A percentile compares a stretch with the other conserved stretches of the same genome.
Conservation (phyloP, 35 echinoderm and acorn worm genomes). For the Holothuria glaberrima region DNA sequence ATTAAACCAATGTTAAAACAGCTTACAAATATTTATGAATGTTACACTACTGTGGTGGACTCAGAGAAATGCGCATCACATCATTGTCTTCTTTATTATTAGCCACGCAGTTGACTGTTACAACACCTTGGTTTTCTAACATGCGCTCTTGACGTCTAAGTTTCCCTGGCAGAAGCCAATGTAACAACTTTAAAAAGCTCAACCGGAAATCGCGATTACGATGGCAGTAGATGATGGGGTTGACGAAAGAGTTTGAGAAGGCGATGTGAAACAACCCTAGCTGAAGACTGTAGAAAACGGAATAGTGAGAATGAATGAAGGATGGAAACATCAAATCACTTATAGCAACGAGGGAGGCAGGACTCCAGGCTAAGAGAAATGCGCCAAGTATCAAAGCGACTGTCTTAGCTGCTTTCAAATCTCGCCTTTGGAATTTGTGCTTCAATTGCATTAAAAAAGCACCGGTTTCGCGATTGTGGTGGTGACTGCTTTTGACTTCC, state of each 20-base stretch:
- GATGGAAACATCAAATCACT: background rate
- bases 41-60: too few species aligned
- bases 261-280: background rate
- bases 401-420: slow-evolving; percentile 23
- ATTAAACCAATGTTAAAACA: too few species aligned
- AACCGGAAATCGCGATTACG: background rate
- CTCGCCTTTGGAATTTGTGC: background rate
- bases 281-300: background rate
- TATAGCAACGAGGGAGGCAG: background rate
- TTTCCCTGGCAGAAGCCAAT: background rate
- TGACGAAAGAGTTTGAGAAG: slow-evolving; percentile 7
- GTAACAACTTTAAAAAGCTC: background rate
- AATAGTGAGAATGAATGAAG: slow-evolving; percentile 11
- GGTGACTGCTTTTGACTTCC: background rate
- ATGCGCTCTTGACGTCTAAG: background rate
- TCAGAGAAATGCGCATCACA: too few species aligned
- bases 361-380: background rate
- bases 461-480: too few species aligned
- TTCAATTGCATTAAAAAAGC: too few species aligned
- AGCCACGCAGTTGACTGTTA: background rate
- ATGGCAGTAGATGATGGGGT: too few species aligned
- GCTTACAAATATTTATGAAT: too few species aligned
- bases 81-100: too few species aligned
- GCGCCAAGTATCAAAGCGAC: background rate
- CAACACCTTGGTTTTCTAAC: background rate